A percentile compares a stretch with the other conserved stretches of the same genome.
These are phyloP conservation scores for Sebastes melanostomus DNA, from an alignment of 2,797 vertebrate species.

Conservation along the genomic window DNA sequence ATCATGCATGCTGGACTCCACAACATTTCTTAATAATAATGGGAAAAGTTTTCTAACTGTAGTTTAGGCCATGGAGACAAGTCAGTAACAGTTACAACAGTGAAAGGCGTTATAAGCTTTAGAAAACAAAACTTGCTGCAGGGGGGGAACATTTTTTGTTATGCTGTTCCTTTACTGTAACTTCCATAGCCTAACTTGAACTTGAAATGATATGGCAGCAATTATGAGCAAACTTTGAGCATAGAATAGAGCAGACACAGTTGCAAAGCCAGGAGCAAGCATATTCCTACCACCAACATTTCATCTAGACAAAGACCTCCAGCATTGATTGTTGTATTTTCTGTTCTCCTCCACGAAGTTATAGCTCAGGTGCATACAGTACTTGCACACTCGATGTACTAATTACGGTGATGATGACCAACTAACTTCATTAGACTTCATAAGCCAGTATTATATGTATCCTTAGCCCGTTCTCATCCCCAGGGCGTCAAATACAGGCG, in stretches of 20 bases:
- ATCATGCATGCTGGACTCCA: neutral
- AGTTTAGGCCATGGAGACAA: neutral
- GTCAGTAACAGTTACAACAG: neutral
- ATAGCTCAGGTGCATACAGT: neutral
- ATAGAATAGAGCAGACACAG: neutral
- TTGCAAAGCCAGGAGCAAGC: neutral
- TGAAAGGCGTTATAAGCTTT: constrained; percentile 1
- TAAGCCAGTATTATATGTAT: too few relatives aligned
- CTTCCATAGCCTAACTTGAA: neutral
- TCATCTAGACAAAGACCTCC: neutral
- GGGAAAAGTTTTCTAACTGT: neutral
- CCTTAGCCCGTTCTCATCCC: too few relatives aligned
- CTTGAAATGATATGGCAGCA: neutral
- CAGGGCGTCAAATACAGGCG: too few relatives aligned
- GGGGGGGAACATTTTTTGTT: neutral
- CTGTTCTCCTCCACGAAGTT: neutral
- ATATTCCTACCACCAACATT: neutral
- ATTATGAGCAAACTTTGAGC: neutral
- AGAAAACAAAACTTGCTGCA: neutral
- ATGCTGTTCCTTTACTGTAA: neutral
- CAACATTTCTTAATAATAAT: neutral
- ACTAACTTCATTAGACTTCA: too few relatives aligned
- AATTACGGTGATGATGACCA: neutral
- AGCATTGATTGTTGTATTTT: neutral
- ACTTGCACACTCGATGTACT: neutral